Conservation (phyloP, 2,888 invertebrate genomes). For the Zygothrica quintamaculata region DNA sequence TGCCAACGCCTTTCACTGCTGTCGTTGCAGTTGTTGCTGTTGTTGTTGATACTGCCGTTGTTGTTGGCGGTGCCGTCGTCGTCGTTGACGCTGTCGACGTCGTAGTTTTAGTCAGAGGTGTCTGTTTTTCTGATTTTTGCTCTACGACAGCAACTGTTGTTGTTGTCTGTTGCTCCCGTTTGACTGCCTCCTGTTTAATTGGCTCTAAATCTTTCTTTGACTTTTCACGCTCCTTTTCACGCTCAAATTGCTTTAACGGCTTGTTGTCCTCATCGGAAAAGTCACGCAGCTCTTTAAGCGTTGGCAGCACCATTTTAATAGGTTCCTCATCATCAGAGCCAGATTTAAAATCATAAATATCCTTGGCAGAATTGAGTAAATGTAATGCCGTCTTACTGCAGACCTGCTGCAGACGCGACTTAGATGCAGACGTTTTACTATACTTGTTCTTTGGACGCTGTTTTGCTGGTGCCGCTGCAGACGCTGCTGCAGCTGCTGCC, state of each 20-base stretch:
- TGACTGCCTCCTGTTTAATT: neutral
- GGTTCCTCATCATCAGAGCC: conserved; percentile 84
- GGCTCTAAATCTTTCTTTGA: neutral
- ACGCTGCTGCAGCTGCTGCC: neutral
- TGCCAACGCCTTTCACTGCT: conserved; percentile 12
- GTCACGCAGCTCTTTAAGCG: conserved; percentile 81
- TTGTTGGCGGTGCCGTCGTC: neutral
- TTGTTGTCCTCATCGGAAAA: conserved; percentile 83
- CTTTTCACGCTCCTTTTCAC: conserved; percentile 31
- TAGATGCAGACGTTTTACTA: conserved; percentile 65
- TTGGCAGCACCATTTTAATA: conserved; percentile 84
- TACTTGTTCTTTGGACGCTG: conserved; percentile 67
- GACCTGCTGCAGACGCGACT: conserved; percentile 59
- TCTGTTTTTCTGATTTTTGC: neutral
- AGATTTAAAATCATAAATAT: conserved; percentile 84
- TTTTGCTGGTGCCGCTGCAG: conserved; percentile 26
- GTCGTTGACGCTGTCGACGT: conserved; percentile 22
- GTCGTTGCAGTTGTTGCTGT: conserved; percentile 4
- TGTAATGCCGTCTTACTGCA: conserved; percentile 33
- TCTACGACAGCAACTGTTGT: conserved; percentile 7
- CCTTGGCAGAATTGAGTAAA: conserved; percentile 59
- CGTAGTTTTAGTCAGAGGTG: too few relatives aligned
- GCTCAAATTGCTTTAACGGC: conserved; percentile 66
- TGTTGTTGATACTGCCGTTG: neutral
- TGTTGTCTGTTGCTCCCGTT: conserved; percentile 9